Conservation (phyloP, 2,888 invertebrate genomes). For the Limnephilus rhombicus region DNA sequence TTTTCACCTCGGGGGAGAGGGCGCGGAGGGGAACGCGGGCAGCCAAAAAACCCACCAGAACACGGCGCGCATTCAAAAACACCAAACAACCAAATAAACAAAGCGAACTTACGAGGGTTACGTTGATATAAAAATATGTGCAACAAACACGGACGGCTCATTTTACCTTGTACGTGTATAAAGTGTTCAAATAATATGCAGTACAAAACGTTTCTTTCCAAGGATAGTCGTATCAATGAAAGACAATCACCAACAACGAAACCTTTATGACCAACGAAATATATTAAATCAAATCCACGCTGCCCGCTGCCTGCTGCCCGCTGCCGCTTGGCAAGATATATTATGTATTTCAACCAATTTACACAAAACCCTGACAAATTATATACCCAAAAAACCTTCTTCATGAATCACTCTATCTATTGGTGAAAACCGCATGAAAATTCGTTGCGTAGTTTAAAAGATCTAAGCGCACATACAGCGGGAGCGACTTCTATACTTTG, state of each 20-base stretch:
- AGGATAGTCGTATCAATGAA: not conserved
- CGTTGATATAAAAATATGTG: not conserved
- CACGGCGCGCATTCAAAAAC: not conserved
- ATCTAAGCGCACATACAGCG: no score
- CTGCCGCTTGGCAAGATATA: no score
- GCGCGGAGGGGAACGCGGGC: not conserved
- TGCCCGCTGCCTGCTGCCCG: no score
- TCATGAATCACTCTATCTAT: no score
- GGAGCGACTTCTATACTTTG: no score
- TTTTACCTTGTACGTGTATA: not conserved
- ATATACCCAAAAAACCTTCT: no score
- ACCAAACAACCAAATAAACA: not conserved
- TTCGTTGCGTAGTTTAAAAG: no score
- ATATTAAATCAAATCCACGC: no score
- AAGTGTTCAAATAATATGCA: not conserved
- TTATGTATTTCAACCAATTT: no score
- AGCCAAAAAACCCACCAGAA: not conserved
- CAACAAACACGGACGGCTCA: not conserved
- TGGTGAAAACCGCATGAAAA: no score
- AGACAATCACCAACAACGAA: not conserved
- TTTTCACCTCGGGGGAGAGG: not conserved
- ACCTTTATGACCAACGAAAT: no score
- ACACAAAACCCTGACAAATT: no score
- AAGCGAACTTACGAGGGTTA: not conserved
- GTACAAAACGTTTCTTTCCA: not conserved